Evolutionary conservation across 2,888 invertebrate species (phyloP).

Genomic region (Melanotus villosus): DNA sequence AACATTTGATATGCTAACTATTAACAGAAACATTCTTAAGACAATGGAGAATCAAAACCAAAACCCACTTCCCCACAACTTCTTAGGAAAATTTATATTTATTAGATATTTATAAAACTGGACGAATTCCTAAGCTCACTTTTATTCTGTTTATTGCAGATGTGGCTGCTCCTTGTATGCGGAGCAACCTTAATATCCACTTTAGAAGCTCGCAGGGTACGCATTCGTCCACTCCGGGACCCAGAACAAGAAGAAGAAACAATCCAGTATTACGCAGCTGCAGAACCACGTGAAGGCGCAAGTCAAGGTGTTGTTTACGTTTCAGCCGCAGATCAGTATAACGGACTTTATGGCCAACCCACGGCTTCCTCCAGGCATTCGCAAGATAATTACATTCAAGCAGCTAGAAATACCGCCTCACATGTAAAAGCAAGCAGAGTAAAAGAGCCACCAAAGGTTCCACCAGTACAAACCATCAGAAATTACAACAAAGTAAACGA

Average conservation of each 20-base stretch:
- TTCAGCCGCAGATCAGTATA: slow-evolving; percentile 67
- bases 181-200: slow-evolving; percentile 55
- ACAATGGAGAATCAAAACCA: too few species aligned
- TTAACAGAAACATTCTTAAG: too few species aligned
- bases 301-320: slow-evolving; percentile 65
- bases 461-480: slow-evolving; percentile 86
- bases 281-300: slow-evolving; percentile 65
- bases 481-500: slow-evolving; percentile 89
- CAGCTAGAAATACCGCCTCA: slow-evolving; percentile 35
- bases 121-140: background rate
- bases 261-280: slow-evolving; percentile 67
- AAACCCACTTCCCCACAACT: too few species aligned
- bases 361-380: slow-evolving; percentile 59
- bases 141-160: slow-evolving; percentile 55
- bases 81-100: too few species aligned
- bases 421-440: slow-evolving; percentile 59
- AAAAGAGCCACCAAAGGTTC: slow-evolving; percentile 75
- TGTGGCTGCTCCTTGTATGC: slow-evolving; percentile 58
- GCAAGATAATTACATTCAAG: slow-evolving; percentile 61
- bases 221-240: slow-evolving; percentile 69
- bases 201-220: slow-evolving; percentile 69
- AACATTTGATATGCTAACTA: too few species aligned
- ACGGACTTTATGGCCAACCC: slow-evolving; percentile 68
- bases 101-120: too few species aligned
- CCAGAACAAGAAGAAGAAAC: slow-evolving; percentile 68